Percentiles rank a stretch among this genome's conserved stretches.
phyloP scores from a whole-genome alignment of 2,797 vertebrate genomes.

The Dryobates pubescens region DNA sequence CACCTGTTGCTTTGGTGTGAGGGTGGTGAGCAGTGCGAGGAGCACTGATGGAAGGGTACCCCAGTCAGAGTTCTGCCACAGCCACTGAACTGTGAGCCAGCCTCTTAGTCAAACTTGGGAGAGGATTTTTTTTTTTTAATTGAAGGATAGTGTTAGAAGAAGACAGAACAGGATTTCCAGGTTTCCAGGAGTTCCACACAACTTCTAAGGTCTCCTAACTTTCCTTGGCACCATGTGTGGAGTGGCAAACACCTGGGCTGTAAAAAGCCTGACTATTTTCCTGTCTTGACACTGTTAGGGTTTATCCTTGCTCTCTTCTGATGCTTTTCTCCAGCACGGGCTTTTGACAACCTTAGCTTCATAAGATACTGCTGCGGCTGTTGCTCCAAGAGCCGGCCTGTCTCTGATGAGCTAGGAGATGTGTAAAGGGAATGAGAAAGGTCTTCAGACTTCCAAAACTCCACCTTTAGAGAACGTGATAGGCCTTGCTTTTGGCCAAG shows the following conservation, averaged over 20 bases:
- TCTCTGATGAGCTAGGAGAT: not conserved
- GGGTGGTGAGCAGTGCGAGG: not conserved
- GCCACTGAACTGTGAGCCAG: not conserved
- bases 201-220: not conserved
- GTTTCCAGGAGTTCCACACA: constrained; percentile 8
- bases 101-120: not conserved
- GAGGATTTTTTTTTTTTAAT: not conserved
- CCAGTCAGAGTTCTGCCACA: not conserved
- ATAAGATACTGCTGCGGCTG: not conserved
- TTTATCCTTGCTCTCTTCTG: not conserved
- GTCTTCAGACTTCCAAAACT: not conserved
- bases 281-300: not conserved
- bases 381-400: not conserved
- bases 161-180: constrained; percentile 15
- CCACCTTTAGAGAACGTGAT: not conserved
- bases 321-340: rapidly evolving
- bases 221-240: not conserved
- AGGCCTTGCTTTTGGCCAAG: not conserved
- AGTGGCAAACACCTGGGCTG: not conserved
- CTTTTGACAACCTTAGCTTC: not conserved
- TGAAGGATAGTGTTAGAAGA: not conserved
- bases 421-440: not conserved
- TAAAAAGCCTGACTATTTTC: not conserved
- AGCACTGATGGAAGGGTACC: not conserved
- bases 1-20: constrained; percentile 33